Percentiles rank a stretch among this genome's conserved stretches.
Conservation (phyloP, 2,797 vertebrate species). For the Austrolebias charrua region DNA sequence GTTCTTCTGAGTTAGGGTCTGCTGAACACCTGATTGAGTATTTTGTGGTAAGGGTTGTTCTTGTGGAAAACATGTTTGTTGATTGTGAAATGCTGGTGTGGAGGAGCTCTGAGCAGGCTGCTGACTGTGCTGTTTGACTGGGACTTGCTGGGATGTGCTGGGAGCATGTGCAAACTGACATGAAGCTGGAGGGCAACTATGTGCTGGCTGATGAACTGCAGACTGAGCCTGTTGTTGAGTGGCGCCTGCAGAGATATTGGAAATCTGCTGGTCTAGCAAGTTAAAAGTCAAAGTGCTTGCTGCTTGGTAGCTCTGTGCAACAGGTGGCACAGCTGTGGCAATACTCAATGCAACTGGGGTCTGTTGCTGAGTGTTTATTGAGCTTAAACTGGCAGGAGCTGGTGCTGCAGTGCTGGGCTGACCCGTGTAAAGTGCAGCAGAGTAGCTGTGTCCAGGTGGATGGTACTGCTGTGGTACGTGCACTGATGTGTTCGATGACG, state of each 20-base stretch:
- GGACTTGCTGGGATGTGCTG: conserved; percentile 46
- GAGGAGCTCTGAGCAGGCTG: conserved; percentile 54
- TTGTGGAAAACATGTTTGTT: conserved; percentile 60
- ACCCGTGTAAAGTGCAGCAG: conserved; percentile 53
- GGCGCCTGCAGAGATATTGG: conserved; percentile 43
- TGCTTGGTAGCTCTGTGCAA: conserved; percentile 63
- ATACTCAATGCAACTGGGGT: conserved; percentile 35
- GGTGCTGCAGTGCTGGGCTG: conserved; percentile 50
- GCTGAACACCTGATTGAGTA: conserved; percentile 43
- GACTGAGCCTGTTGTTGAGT: conserved; percentile 45
- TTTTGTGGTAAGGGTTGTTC: conserved; percentile 54
- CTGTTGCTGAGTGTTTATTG: conserved; percentile 74
- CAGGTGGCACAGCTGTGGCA: conserved; percentile 46
- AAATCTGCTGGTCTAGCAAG: conserved; percentile 50
- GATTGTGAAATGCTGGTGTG: conserved; percentile 65
- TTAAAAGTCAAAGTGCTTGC: conserved; percentile 39
- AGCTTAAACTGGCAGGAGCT: conserved; percentile 57
- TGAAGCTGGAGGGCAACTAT: conserved; percentile 51
- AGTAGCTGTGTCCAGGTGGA: conserved; percentile 68
- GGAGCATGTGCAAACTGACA: conserved; percentile 56
- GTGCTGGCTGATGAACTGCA: conserved; percentile 52
- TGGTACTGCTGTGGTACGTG: conserved; percentile 60
- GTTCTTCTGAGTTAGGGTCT: conserved; percentile 44
- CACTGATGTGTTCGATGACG: conserved; percentile 52
- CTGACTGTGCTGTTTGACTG: conserved; percentile 49